Base-by-base conservation (phyloP, 2,888 invertebrate genomes). In the Drosophila parthenogenetica region DNA sequence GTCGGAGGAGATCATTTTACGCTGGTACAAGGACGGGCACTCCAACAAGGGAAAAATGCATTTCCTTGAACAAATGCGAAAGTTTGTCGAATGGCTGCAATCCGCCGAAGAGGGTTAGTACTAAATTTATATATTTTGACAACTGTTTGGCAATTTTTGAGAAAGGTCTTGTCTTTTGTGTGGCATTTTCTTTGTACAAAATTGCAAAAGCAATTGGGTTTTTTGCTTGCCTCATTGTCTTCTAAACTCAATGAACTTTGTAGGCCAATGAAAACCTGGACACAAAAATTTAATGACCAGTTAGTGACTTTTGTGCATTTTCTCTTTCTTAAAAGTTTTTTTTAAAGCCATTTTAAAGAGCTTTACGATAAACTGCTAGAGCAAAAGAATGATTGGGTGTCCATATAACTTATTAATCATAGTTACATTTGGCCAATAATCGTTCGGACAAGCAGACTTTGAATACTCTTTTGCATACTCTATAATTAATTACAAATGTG, bases 31-130 rank as follows among this genome's bases (percentile, higher is more conserved):
- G 92, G 98, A 98, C 87, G 95, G 96, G 81, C 98, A 97, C 93
- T 97, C 97, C 81, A 94, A 95, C 87, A 99, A 98, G 93, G 99
- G 99, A 86, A 98, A 98, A 94, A 96, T 97, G 94, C 97, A 98
- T 94, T 99, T 99, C 94, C 95, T 98, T 88, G 98, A 98, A 91
- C 98, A 99, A 94, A 98, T 98, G 97, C 98, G 97, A 93, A 97
- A 97, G 93, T 98, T 99, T 92, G 95, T 98, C 58, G 98, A 99
- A 93, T 99, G 98, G 98, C 94, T 99, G 77, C 97, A 98, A 93
- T 98, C 96, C 93, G 98, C 99, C 66, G 98, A 99, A 93, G 98
- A 98, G 92, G 94, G 94, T 94, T 69, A 55, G 89, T 87, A 73
- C 5, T 39, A 0, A 7, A 22, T 22, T n/a, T n/a, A 5, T 25